Evolutionary conservation across 2,888 invertebrate genomes (phyloP).

Genomic region (Eristalinus aeneus): DNA sequence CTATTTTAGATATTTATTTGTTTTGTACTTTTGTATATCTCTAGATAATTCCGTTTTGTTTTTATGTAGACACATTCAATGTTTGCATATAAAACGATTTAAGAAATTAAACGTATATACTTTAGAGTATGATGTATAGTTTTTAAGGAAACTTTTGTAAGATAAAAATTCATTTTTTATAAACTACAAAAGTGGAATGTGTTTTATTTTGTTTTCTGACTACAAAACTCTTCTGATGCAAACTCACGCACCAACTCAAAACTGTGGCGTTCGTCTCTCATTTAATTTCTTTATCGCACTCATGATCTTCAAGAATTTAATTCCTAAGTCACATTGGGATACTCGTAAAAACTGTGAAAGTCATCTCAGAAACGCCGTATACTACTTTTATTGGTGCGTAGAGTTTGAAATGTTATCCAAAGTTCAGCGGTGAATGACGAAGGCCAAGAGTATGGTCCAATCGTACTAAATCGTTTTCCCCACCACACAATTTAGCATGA

Average conservation of each 20-base stretch:
- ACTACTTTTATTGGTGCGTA: background rate
- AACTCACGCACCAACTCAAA: too few relatives aligned
- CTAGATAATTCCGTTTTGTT: slow-evolving; percentile 60
- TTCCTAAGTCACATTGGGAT: too few relatives aligned
- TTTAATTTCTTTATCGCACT: too few relatives aligned
- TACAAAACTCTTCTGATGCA: too few relatives aligned
- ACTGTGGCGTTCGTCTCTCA: background rate
- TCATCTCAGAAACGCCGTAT: background rate
- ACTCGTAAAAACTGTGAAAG: background rate
- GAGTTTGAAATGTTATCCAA: background rate
- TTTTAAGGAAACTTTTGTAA: slow-evolving; percentile 55
- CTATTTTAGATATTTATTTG: slow-evolving; percentile 63
- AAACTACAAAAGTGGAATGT: slow-evolving; percentile 17
- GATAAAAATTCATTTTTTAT: slow-evolving; percentile 63
- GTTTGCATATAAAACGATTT: background rate
- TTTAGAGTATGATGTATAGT: slow-evolving; percentile 7
- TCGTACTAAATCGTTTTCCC: background rate
- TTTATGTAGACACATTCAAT: slow-evolving; percentile 37
- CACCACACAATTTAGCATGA: too few relatives aligned
- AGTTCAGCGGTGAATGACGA: background rate
- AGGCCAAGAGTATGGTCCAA: background rate
- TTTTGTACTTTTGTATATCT: slow-evolving; percentile 62
- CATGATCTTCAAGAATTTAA: too few relatives aligned
- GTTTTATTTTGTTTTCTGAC: slow-evolving; percentile 27
- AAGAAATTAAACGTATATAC: slow-evolving; percentile 37